Conservation (phyloP, 1,140 invertebrate species). For the Drosophila pseudoobscura region DNA sequence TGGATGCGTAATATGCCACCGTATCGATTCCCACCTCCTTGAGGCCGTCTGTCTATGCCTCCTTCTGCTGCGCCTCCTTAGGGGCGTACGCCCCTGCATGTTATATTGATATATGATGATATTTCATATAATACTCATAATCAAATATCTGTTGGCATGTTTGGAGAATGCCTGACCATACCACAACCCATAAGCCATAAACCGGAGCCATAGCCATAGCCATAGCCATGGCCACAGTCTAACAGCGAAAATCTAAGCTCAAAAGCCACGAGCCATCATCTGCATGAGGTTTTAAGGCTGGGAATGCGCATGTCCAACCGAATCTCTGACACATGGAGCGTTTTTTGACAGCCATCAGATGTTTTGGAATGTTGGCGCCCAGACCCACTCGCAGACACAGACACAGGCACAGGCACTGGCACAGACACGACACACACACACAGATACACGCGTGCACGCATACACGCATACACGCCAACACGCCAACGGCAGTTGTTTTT, state of each 20-base stretch:
- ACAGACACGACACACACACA: neutral
- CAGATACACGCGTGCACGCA: neutral
- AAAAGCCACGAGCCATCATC: too few relatives aligned
- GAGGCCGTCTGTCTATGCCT: too few relatives aligned
- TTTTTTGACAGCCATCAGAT: slow-evolving; percentile 76
- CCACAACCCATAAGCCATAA: slow-evolving; percentile 16
- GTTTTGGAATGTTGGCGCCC: slow-evolving; percentile 74
- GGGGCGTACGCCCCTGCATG: too few relatives aligned
- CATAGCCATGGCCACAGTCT: slow-evolving; percentile 11
- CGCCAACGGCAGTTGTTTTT: slow-evolving; percentile 47
- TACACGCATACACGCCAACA: neutral
- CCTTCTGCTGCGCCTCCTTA: too few relatives aligned
- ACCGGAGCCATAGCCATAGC: slow-evolving; percentile 18
- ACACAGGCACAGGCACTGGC: neutral
- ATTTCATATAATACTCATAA: too few relatives aligned
- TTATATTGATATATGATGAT: too few relatives aligned
- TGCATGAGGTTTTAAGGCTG: too few relatives aligned
- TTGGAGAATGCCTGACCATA: neutral
- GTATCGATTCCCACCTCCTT: too few relatives aligned
- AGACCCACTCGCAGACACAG: slow-evolving; percentile 25
- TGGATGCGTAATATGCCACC: too few relatives aligned
- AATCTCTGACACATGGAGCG: slow-evolving; percentile 35
- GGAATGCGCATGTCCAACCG: slow-evolving; percentile 59
- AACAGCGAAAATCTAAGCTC: neutral
- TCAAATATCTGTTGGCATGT: too few relatives aligned